phyloP scores from a whole-genome alignment of 2,888 invertebrate species.

The Lasiommata megera region DNA sequence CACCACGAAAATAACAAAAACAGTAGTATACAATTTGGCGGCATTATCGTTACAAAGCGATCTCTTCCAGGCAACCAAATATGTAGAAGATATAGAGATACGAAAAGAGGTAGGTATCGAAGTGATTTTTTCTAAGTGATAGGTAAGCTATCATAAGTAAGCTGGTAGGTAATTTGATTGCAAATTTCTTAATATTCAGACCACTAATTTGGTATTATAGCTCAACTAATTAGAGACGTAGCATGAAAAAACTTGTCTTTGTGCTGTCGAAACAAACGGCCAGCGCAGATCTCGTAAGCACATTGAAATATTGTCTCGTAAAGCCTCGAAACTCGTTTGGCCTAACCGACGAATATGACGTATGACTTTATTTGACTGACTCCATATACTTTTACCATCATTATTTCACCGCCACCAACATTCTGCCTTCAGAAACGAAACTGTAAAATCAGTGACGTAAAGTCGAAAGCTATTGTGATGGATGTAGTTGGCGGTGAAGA shows the following conservation, averaged over 20 bases:
- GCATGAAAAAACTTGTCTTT: constrained; percentile 31
- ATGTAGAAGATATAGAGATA: too few species aligned
- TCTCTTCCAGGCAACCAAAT: too few species aligned
- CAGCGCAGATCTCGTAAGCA: constrained; percentile 69
- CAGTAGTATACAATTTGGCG: too few species aligned
- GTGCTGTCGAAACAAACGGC: constrained; percentile 48
- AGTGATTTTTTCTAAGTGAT: too few species aligned
- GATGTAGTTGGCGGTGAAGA: background rate
- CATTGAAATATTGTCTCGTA: constrained; percentile 79
- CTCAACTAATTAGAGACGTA: constrained; percentile 31
- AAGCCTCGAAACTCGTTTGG: constrained; percentile 62
- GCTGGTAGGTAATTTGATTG: too few species aligned
- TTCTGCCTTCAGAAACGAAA: background rate
- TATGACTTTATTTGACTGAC: constrained; percentile 77
- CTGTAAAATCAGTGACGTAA: constrained; percentile 30
- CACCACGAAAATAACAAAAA: too few species aligned
- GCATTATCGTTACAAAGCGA: too few species aligned
- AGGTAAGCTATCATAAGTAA: too few species aligned
- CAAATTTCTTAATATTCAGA: background rate
- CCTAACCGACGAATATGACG: constrained; percentile 70
- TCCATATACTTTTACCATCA: constrained; percentile 65
- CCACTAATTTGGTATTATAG: background rate
- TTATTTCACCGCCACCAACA: constrained; percentile 22
- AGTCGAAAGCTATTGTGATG: constrained; percentile 31
- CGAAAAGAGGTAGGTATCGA: too few species aligned